Evolutionary conservation across 2,797 vertebrate genomes (phyloP), one percentile per base, ranked within the genome.

Genomic region (Karalla daura): DNA sequence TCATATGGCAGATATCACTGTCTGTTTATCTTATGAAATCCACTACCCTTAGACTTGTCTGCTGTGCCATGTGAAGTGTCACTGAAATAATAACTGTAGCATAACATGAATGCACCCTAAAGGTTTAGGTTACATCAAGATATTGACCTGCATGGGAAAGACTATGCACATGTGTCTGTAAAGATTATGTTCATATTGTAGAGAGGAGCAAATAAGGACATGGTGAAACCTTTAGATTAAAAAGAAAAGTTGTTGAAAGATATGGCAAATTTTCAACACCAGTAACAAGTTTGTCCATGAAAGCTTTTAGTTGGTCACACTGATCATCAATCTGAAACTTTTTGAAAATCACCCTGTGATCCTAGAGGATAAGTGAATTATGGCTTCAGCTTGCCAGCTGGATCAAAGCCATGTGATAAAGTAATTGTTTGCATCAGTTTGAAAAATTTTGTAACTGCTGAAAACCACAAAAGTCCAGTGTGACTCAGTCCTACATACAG

Each of bases 401-500:
- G 73, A 75, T 41, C 39, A 44, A 58, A 21, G 79, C 81, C 80
- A 33, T 17, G n/a, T 23, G 47, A 43, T 71, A 73, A 62, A 76
- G 63, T 69, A 46, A 72, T 23, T 67, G 59, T 70, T 78, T 78
- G 45, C 30, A 62, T 61, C 10, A 39, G 39, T 30, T 43, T 63
- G 61, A 30, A 4, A 23, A 36, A 49, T 6, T 39, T 10, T 50
- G 59, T n/a, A 65, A 63, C 12, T 52, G 59, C 74, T 80, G 63
- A 74, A 9, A 40, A 5, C 2, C 23, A 43, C 14, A 43, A 43
- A 83, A 58, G 12, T 12, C 25, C 1, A n/a, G 9, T 27, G 20
- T 49, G 21, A 50, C 33, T 24, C 13, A 5, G 25, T 44, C 9
- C 10, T 14, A 9, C 13, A 9, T 14, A 4, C 14, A 5, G 9